Conservation (phyloP, 2,113 vertebrate genomes). For the Alces alces region DNA sequence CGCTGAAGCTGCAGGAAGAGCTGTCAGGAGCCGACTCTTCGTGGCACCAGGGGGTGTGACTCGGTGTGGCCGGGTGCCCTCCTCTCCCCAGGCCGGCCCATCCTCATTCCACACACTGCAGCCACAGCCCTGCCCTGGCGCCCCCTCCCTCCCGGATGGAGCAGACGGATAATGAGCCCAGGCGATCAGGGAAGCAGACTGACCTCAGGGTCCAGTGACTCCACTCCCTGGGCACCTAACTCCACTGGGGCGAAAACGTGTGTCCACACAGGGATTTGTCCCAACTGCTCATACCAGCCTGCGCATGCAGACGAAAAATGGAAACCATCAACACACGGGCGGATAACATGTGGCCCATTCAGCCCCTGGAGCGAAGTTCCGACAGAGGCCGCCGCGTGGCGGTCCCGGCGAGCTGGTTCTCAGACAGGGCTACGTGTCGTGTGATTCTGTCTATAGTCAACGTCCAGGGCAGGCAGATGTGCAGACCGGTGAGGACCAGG, state of each 20-base stretch:
- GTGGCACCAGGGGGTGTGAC: neutral
- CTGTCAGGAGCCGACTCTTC: neutral
- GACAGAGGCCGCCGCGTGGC: rapidly evolving
- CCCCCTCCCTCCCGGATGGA: neutral
- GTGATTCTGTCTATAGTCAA: neutral
- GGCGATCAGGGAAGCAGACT: neutral
- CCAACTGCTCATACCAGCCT: neutral
- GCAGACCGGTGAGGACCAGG: neutral
- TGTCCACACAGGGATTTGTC: neutral
- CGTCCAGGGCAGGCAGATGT: neutral
- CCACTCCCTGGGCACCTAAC: neutral
- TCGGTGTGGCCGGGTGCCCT: neutral
- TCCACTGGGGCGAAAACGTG: neutral
- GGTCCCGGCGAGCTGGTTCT: neutral
- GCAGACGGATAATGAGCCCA: neutral
- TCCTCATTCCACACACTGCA: neutral
- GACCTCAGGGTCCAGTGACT: neutral
- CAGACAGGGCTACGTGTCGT: neutral
- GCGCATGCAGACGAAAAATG: neutral
- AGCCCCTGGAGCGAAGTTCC: neutral
- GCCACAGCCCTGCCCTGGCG: neutral
- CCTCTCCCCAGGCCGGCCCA: neutral
- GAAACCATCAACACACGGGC: rapidly evolving
- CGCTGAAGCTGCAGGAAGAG: neutral
- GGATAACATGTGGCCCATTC: neutral